These are phyloP conservation scores for Brenthis ino DNA, from an alignment of 2,888 invertebrate species.

Conservation along the genomic window DNA sequence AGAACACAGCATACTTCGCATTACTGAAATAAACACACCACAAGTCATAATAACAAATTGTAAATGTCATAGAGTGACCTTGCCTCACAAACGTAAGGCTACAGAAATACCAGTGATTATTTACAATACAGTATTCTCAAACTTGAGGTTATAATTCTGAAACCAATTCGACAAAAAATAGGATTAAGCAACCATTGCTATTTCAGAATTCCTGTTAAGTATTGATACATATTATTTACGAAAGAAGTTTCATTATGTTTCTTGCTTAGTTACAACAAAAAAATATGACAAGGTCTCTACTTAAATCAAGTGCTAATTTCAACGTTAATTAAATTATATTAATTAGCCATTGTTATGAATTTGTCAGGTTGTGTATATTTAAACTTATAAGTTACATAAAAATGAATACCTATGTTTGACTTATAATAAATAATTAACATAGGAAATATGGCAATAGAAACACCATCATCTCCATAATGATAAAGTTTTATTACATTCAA, in stretches of 20 bases:
- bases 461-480: too few species aligned
- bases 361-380: slow-evolving; percentile 9
- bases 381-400: neutral
- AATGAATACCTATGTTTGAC: neutral
- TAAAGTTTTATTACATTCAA: too few species aligned
- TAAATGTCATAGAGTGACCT: slow-evolving; percentile 28
- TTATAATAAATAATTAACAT: too few species aligned
- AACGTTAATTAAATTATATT: slow-evolving; percentile 2
- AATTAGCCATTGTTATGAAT: slow-evolving; percentile 17
- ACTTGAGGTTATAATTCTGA: slow-evolving; percentile 11
- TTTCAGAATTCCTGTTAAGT: neutral
- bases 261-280: neutral
- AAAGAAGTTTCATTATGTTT: slow-evolving; percentile 7
- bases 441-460: too few species aligned
- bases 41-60: slow-evolving; percentile 17
- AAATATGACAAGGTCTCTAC: slow-evolving; percentile 1
- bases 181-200: neutral
- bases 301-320: slow-evolving; percentile 5
- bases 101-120: slow-evolving; percentile 25
- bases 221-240: neutral
- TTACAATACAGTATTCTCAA: slow-evolving; percentile 17
- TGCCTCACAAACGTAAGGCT: slow-evolving; percentile 17
- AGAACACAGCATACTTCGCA: neutral
- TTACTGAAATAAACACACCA: slow-evolving; percentile 17
- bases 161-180: slow-evolving; percentile 7